Conservation (phyloP, 2,113 vertebrate species). For the Prietella phreatophila region DNA sequence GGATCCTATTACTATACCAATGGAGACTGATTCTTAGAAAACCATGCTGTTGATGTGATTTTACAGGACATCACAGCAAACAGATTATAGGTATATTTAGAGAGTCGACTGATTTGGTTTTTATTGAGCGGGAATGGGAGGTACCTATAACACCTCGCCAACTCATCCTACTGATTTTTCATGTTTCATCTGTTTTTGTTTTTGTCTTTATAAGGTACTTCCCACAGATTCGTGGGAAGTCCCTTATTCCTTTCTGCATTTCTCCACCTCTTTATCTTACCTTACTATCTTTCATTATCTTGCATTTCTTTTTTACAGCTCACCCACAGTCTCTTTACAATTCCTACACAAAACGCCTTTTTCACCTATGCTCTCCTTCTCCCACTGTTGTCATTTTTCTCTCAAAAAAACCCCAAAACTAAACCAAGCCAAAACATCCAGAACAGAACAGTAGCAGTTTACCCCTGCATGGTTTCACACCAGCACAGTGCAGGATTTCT, state of each 20-base stretch:
- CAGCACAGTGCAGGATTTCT: neutral
- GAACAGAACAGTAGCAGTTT: neutral
- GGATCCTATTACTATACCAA: constrained; percentile 40
- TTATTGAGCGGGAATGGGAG: neutral
- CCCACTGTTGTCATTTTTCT: neutral
- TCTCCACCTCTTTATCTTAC: constrained; percentile 5
- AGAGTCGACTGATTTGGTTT: neutral
- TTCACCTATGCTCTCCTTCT: constrained; percentile 10
- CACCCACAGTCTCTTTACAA: neutral
- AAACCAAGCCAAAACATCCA: neutral
- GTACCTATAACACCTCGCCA: constrained; percentile 1
- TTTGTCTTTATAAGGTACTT: constrained; percentile 1
- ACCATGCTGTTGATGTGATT: constrained; percentile 4
- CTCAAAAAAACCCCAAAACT: neutral
- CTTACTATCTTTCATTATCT: neutral
- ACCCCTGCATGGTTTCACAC: neutral
- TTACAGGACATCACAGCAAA: constrained; percentile 8
- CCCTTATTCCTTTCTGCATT: neutral
- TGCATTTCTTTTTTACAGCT: constrained; percentile 1
- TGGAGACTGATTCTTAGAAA: constrained; percentile 32
- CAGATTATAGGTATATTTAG: neutral
- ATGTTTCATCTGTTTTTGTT: neutral
- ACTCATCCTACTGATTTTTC: constrained; percentile 1
- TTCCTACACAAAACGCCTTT: neutral
- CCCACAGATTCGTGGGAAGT: constrained; percentile 7